Evolutionary conservation across 2,113 vertebrate species (phyloP), one percentile per base, ranked within the genome.

Genomic region (Apodemus speciosus): DNA sequence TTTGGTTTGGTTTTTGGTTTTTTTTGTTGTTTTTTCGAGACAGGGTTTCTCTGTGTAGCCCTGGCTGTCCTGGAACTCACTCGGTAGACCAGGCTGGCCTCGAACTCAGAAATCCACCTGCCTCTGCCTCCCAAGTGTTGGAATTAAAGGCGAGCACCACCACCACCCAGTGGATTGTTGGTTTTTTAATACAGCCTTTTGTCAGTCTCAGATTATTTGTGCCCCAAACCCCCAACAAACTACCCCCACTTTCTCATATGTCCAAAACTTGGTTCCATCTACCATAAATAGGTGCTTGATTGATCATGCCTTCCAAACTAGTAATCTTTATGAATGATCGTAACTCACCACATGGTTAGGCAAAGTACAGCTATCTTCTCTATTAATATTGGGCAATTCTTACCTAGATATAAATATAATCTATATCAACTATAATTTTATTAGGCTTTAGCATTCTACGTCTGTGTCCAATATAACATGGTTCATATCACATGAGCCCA

Each of bases 291-390:
- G 43, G 38, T 64, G 27, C 32, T 93, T 66, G 38, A 1, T 64
- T 89, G 30, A 71, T 46, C 60, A 91, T 62, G 49, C 25, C 75
- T 91, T 46, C 53, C 32, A 92, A 92, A 32, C 40, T 90, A 92
- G 69, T 72, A 91, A 93, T 77, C 40, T 32, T 92, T 87, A 94
- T 87, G 30, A 95, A 89, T 75, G 30, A 87, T 23, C 14, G 89
- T 58, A 87, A 76, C 60, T 88, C 60, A 51, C 49, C 30, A 77
- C 71, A 38, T 40, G 9, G 13, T 23, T 64, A 18, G 30, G n/a
- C 40, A 91, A 35, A 94, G 68, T 69, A 23, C 43, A 91, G 11
- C 32, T n/a, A 53, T 68, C 60, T 89, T 90, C n/a, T 91, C 32
- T 35, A 93, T 43, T 87, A 56, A 87, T 23, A 84, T 4, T 93